A percentile compares a stretch with the other conserved stretches of the same genome.
phyloP scores from a whole-genome alignment of 2,797 vertebrate genomes.

The Melanotaenia maccullochi region DNA sequence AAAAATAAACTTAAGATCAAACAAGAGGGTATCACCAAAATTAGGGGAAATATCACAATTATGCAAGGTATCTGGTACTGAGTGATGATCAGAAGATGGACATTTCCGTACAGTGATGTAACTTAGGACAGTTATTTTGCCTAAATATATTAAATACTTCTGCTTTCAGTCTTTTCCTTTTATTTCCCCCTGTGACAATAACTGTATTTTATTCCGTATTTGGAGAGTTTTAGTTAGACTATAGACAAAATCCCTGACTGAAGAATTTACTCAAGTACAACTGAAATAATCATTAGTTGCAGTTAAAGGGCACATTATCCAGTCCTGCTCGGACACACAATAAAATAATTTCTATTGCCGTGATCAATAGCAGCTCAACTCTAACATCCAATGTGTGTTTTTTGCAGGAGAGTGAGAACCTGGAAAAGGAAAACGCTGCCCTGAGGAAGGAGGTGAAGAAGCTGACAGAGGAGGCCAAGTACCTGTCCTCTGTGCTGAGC shows the following conservation, averaged over 20 bases:
- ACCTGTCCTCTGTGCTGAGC: conserved; percentile 90
- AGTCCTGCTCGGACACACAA: background rate
- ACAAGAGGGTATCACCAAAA: background rate
- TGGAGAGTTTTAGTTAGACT: background rate
- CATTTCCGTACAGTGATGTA: too few species aligned
- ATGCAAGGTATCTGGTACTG: too few species aligned
- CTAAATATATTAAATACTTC: background rate
- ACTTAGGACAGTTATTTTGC: background rate
- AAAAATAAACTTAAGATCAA: background rate
- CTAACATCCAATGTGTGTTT: conserved; percentile 4
- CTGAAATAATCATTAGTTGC: background rate
- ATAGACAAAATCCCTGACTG: background rate
- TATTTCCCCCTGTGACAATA: background rate
- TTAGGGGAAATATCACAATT: background rate
- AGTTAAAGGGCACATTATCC: background rate
- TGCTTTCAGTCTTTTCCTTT: background rate
- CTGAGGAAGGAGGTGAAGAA: conserved; percentile 95
- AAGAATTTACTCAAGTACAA: background rate
- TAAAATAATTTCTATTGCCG: background rate
- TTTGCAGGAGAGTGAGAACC: conserved; percentile 92
- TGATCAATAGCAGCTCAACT: background rate
- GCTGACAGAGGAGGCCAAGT: conserved; percentile 93
- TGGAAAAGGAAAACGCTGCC: conserved; percentile 94
- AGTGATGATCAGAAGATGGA: background rate
- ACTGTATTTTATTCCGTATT: background rate